Percentiles rank a stretch among this genome's conserved stretches.
Conservation (phyloP, 1,140 invertebrate genomes). For the Lordiphosa collinella region DNA sequence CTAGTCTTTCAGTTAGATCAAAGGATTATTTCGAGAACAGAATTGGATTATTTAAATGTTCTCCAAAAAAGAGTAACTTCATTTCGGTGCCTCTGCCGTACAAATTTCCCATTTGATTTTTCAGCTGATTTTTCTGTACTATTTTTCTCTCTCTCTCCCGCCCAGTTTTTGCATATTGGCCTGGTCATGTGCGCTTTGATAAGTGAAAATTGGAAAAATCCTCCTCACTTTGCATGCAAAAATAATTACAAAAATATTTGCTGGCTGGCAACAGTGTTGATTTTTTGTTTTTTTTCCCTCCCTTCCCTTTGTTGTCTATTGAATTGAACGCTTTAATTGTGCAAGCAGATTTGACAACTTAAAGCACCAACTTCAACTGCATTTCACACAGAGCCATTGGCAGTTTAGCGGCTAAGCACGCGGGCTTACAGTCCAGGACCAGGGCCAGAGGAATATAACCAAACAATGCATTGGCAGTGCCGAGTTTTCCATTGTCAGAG, state of each 20-base stretch:
- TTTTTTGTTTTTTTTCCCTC: constrained; percentile 4
- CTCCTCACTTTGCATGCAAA: constrained; percentile 75
- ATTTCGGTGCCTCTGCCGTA: constrained; percentile 5
- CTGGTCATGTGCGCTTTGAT: constrained; percentile 72
- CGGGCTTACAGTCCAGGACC: constrained; percentile 21
- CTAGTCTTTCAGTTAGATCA: too few relatives aligned
- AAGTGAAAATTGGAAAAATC: constrained; percentile 78
- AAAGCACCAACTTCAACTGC: constrained; percentile 46
- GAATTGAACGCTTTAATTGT: constrained; percentile 66
- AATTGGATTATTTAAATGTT: too few relatives aligned
- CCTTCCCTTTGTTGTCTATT: constrained; percentile 11
- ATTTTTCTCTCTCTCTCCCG: constrained; percentile 8
- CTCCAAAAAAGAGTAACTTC: constrained; percentile 15
- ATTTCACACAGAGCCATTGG: constrained; percentile 41
- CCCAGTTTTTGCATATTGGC: constrained; percentile 72
- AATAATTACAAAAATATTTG: constrained; percentile 76
- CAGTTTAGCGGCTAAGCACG: constrained; percentile 51
- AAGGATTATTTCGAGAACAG: too few relatives aligned
- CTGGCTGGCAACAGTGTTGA: constrained; percentile 20
- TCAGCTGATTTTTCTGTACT: background rate
- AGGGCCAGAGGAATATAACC: background rate
- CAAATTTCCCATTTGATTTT: constrained; percentile 2
- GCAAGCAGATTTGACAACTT: constrained; percentile 65
- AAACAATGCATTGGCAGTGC: constrained; percentile 27
- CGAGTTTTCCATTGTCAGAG: constrained; percentile 30